Conservation (phyloP, 1,140 invertebrate species). For the Gerris buenoi region DNA sequence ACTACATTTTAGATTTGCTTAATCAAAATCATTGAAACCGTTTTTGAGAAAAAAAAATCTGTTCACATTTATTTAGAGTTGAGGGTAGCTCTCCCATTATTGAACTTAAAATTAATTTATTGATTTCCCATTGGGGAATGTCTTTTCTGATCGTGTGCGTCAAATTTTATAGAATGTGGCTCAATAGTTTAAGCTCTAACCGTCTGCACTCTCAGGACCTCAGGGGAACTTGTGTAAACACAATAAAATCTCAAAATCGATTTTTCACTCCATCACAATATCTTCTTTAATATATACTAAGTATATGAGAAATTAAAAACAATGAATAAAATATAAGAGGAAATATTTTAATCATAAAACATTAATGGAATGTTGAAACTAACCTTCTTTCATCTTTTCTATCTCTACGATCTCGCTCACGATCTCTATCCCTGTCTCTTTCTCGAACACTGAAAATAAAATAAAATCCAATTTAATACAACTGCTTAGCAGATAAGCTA, state of each 20-base stretch:
- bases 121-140: too few species aligned
- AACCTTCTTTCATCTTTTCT: constrained; percentile 7
- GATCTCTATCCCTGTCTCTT: constrained; percentile 16
- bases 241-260: not conserved
- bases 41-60: too few species aligned
- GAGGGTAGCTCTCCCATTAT: too few species aligned
- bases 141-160: too few species aligned
- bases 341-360: not conserved
- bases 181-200: too few species aligned
- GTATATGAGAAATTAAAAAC: not conserved
- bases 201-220: not conserved
- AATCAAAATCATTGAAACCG: too few species aligned
- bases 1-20: too few species aligned
- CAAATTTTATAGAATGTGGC: too few species aligned
- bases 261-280: not conserved
- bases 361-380: not conserved
- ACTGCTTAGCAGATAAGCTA: too few species aligned
- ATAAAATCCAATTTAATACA: too few species aligned
- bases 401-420: constrained; percentile 13
- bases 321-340: not conserved
- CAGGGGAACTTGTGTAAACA: not conserved
- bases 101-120: too few species aligned
- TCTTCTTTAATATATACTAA: not conserved
- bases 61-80: too few species aligned
- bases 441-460: constrained; percentile 1